Evolutionary conservation across 2,797 vertebrate genomes (phyloP), one percentile per base, ranked within the genome.

Genomic region (Clamator glandarius): DNA sequence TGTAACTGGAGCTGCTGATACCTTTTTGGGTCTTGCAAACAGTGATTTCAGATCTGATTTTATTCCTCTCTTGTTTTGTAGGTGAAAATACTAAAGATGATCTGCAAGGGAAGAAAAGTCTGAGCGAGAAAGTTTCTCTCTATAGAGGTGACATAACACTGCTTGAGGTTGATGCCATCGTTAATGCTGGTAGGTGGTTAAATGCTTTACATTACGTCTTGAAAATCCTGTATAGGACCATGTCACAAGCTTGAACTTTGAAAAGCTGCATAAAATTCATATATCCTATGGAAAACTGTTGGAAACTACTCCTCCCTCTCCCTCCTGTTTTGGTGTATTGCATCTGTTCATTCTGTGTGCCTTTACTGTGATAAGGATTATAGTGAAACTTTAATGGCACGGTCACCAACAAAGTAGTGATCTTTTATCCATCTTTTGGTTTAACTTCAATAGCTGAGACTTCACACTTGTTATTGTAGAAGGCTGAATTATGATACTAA

Each of bases 91-190:
- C 97, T 72, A 98, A 98, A 69, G 98, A 99, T 85, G 94, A 96
- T 84, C 91, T 91, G 93, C 98, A 96, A 52, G 92, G 96, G 91
- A 98, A 96, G 96, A 97, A 69, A 97, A 97, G 92, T 42, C 96
- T 98, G 96, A 98, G 97, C 57, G 99, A 99, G 93, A 99, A 99
- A 97, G 98, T 99, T 35, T 99, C 99, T 93, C 98, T 99, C 75
- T 99, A 99, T 84, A 99, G 98, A 98, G 99, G 99, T 75, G 99
- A 99, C 96, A 99, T 99, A 87, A 99, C 99, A 0, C 92, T 98
- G 91, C 98, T 99, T 90, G 99, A 99, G 96, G 97, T 99, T 91
- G 99, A 99, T 70, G 99, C 99, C 94, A 99, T 99, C 39, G 99
- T 99, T 95, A 99, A 99, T 97, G 99, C 99, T 74, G 99, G 99